phyloP scores from a whole-genome alignment of 1,140 invertebrate genomes.

The Galleria mellonella region DNA sequence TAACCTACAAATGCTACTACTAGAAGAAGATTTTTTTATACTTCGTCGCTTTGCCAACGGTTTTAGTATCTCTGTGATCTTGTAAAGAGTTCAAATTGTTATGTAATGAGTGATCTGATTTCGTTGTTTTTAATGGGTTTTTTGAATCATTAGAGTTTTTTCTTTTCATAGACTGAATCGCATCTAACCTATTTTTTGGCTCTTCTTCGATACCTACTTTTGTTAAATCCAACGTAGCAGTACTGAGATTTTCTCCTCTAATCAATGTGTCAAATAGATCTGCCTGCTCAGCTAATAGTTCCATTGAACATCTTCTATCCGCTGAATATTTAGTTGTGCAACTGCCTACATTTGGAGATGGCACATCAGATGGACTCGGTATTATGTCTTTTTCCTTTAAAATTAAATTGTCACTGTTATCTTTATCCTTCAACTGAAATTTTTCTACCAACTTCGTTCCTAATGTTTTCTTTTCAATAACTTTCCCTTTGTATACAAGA shows the following conservation, averaged over 20 bases:
- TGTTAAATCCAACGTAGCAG: slow-evolving; percentile 58
- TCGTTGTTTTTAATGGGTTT: slow-evolving; percentile 56
- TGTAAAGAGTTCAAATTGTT: slow-evolving; percentile 33
- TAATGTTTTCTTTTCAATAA: slow-evolving; percentile 76
- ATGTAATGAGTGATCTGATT: slow-evolving; percentile 68
- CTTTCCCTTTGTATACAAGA: slow-evolving; percentile 61
- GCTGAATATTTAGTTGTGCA: slow-evolving; percentile 42
- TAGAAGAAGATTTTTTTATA: slow-evolving; percentile 63
- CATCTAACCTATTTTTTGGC: slow-evolving; percentile 6
- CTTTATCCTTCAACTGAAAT: slow-evolving; percentile 81
- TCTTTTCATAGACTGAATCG: slow-evolving; percentile 21
- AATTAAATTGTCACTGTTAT: slow-evolving; percentile 28
- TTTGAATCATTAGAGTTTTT: slow-evolving; percentile 26
- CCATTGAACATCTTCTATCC: slow-evolving; percentile 68
- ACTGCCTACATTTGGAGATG: slow-evolving; percentile 13
- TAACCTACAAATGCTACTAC: slow-evolving; percentile 53
- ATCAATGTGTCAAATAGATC: slow-evolving; percentile 70
- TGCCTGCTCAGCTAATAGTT: slow-evolving; percentile 71
- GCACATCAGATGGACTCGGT: slow-evolving; percentile 14
- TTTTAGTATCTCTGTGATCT: slow-evolving; percentile 28
- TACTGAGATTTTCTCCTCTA: slow-evolving; percentile 71
- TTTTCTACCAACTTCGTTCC: slow-evolving; percentile 85
- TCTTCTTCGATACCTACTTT: slow-evolving; percentile 52
- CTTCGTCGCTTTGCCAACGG: slow-evolving; percentile 45
- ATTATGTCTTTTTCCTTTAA: not conserved